Conservation (phyloP, 1,140 invertebrate genomes). For the Drosophila mojavensis region DNA sequence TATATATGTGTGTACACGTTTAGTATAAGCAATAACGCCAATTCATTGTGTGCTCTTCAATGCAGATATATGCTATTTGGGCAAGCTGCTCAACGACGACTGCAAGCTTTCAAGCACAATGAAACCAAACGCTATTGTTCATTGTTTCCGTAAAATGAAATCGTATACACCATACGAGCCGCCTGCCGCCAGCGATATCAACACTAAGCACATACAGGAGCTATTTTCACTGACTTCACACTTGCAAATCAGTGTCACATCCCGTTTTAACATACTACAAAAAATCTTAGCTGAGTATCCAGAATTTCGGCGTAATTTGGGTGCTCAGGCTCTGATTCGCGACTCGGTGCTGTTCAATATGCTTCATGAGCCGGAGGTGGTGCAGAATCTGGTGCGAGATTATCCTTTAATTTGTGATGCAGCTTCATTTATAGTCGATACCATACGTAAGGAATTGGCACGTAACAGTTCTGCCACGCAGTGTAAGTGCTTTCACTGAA, state of each 20-base stretch:
- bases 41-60: conserved; percentile 55
- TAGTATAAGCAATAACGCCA: conserved; percentile 26
- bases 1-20: neutral
- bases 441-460: conserved; percentile 76
- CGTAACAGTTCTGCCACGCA: conserved; percentile 68
- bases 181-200: conserved; percentile 57
- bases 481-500: conserved; percentile 35
- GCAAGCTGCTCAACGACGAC: conserved; percentile 65
- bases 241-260: conserved; percentile 77
- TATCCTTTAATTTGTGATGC: conserved; percentile 81
- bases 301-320: conserved; percentile 79
- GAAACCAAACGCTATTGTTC: conserved; percentile 67
- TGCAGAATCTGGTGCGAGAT: conserved; percentile 70
- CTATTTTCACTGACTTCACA: conserved; percentile 77
- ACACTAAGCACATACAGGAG: conserved; percentile 67
- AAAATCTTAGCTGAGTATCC: conserved; percentile 80
- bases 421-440: conserved; percentile 78
- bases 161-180: conserved; percentile 63
- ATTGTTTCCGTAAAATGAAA: conserved; percentile 76
- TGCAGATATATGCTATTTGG: conserved; percentile 73
- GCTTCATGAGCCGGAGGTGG: conserved; percentile 71
- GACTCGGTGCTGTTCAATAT: conserved; percentile 80
- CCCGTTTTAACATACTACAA: conserved; percentile 76
- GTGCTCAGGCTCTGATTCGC: conserved; percentile 76
- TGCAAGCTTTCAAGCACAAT: conserved; percentile 37